These are phyloP conservation scores for Deroptyus accipitrinus DNA, from an alignment of 2,113 vertebrate species.

Conservation along the genomic window DNA sequence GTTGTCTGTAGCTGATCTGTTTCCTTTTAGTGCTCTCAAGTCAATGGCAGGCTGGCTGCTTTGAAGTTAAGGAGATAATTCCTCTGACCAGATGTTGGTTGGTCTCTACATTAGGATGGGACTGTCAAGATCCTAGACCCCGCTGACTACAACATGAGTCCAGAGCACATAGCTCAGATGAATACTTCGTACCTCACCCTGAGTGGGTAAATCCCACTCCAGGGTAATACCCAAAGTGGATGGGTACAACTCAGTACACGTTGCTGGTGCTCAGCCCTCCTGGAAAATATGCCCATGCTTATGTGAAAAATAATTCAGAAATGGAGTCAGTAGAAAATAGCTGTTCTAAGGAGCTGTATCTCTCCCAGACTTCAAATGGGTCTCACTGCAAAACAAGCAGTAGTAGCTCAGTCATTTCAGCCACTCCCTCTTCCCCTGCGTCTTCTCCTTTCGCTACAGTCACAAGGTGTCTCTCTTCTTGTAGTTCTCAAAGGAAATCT, in stretches of 20 bases:
- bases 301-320: neutral
- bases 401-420: neutral
- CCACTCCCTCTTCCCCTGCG: fast-evolving
- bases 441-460: neutral
- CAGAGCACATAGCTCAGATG: neutral
- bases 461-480: neutral
- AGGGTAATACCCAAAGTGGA: neutral
- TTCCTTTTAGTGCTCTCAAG: neutral
- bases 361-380: neutral
- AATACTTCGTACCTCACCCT: neutral
- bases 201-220: neutral
- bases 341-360: neutral
- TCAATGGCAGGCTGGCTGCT: neutral
- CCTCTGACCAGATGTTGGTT: neutral
- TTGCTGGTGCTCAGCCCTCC: slow-evolving; percentile 1
- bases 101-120: neutral
- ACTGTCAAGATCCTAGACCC: neutral
- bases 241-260: neutral
- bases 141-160: neutral
- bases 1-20: neutral
- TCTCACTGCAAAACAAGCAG: neutral
- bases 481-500: neutral
- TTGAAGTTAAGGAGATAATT: neutral
- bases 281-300: neutral
- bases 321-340: neutral